phyloP scores from a whole-genome alignment of 1,140 invertebrate species.

The Bombus fervidus region DNA sequence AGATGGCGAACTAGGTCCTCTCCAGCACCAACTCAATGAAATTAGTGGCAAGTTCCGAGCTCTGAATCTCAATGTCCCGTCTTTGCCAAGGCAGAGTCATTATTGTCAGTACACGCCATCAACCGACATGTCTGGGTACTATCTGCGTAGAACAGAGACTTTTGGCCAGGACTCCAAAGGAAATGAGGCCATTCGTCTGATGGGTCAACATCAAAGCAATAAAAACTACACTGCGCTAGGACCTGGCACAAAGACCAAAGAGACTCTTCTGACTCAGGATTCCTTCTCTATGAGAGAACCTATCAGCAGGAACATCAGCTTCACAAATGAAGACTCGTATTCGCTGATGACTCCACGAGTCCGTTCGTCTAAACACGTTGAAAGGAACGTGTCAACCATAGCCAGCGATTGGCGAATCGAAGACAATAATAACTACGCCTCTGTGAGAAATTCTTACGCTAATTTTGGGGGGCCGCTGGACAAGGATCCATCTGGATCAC shows the following conservation, averaged over 20 bases:
- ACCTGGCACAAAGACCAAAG: no score
- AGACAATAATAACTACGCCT: neutral
- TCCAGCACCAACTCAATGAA: constrained; percentile 60
- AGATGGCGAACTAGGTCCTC: constrained; percentile 61
- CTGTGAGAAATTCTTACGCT: neutral
- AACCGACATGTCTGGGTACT: constrained; percentile 15
- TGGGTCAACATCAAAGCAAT: neutral
- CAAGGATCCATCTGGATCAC: neutral
- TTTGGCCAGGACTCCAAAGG: neutral
- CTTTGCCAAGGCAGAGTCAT: neutral
- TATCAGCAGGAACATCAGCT: neutral
- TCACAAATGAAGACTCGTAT: neutral
- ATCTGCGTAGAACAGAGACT: neutral
- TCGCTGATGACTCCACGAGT: no score
- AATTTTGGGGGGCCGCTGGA: accelerated
- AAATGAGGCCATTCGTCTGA: neutral
- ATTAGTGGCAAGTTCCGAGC: constrained; percentile 59
- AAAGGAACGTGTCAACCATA: neutral
- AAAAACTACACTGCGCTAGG: neutral
- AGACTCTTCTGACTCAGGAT: no score
- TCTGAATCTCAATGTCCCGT: constrained; percentile 19
- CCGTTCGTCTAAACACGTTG: neutral
- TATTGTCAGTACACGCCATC: neutral
- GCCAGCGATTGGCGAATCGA: neutral
- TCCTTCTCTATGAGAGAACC: neutral